Base-by-base conservation (phyloP, 2,888 invertebrate genomes). In the Drosophila mimica region DNA sequence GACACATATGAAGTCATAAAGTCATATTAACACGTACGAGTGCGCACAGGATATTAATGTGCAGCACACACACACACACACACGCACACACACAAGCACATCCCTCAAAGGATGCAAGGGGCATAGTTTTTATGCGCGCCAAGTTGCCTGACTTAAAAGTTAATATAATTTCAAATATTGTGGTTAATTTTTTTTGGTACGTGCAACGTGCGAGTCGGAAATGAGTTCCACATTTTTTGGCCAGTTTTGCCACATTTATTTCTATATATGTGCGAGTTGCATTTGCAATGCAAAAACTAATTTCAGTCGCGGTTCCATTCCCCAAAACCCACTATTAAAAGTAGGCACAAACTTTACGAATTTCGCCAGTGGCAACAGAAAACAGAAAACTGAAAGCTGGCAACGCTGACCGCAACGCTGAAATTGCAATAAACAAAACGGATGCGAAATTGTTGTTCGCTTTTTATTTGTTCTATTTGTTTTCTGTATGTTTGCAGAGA, bases 21-120 rank as follows among this genome's bases (percentile, higher is more conserved):
- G 92, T 92, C 92, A 92, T 91, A 92, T 92, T 92, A 92, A 92
- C 92, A 92, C 92, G 92, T 92, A 92, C 91, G 92, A 92, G 88
- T 91, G 91, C 92, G 87, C 92, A 91, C 88, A 91, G 92, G 81
- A 89, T 90, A 90, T 91, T 91, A 90, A 90, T 89, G 88, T 86
- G 89, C 82, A 84, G 74, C 65, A 74, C 71, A 60, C 70, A 48
- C 64, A 74, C 64, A 69, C 71, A 40, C 52, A 69, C 60, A 65
- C 56, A 60, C 62, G 48, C 56, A 69, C 34, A 48, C 51, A 64
- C 48, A 61, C 28, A 49, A 36, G 3, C 17, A 30, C 30, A 40
- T 15, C 38, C 30, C 38, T 56, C 28, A 56, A 56, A 38, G 54
- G 54, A 51, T 43, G 40, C 28, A 54, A 54, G 63, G 63, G 63